Evolutionary conservation across 2,888 invertebrate genomes (phyloP), one percentile per base, ranked within the genome.

Genomic region (Gymnoscelis rufifasciata): DNA sequence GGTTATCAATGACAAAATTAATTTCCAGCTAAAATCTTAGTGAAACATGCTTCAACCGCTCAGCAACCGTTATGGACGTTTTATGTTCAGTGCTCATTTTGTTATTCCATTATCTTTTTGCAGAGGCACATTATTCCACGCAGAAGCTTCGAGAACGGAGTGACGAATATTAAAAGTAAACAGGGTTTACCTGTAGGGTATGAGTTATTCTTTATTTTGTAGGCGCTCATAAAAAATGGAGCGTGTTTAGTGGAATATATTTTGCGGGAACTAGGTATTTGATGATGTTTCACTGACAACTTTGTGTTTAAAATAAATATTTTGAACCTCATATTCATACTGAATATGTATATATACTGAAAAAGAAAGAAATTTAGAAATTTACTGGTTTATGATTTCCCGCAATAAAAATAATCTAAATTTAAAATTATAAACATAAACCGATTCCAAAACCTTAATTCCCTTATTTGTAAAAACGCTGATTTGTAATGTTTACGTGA

Each of bases 101-200:
- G 61, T 65, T 71, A 69, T 67, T 69, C 62, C 61, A 65, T 66
- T 65, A 65, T 55, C 42, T 60, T 67, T 66, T 68, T 67, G 60
- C 49, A 49, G 38, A 57, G 52, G 38, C 43, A 57, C 56, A 55
- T 64, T 56, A 65, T 64, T 64, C 62, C 56, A 48, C 48, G 42
- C 44, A 45, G 47, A 60, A 56, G 57, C 55, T 45, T 49, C 45
- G 35, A 38, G 30, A 62, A 59, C 53, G 56, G 48, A 50, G 55
- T 57, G 55, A 56, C 57, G 62, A 54, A 47, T 68, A 71, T 70
- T 70, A 71, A 68, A 70, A 60, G 69, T 56, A 68, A 71, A 71
- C 69, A 70, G 54, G 62, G 66, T n/a, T 33, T 15, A 31, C 14
- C 59, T 47, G 47, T 52, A 57, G 64, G 57, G 53, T 57, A 47